Base-by-base conservation (phyloP, 2,888 invertebrate species). In the Peribatodes rhomboidaria region DNA sequence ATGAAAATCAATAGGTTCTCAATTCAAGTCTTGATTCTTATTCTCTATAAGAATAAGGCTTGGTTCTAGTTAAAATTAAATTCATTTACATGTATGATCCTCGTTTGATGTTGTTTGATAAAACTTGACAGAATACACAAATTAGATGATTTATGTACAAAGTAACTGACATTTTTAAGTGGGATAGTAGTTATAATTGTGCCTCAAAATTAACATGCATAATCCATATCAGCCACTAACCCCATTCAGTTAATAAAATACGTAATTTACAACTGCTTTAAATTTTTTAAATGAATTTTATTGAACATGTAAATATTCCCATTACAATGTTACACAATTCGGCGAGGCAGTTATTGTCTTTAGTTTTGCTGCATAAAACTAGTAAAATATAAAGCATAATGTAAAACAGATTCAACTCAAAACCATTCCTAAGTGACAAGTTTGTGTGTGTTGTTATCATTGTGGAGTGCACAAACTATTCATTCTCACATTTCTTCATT, bases 381-480 rank as follows among this genome's bases (percentile, higher is more conserved):
- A 57, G 55, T 66, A 61, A 53, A 44, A 37, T 18, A 22, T 41
- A 20, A 61, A 58, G 39, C 35, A 61, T 66, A 60, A 68, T 75
- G 68, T 70, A 64, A 68, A 76, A 68, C 66, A 73, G 59, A 69
- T 60, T 68, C 64, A 68, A 63, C 70, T 72, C 65, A 68, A 71
- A 59, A 81, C 72, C 84, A 86, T 87, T 86, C 82, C 85, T 80
- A 75, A 72, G 72, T 72, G 73, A 74, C 70, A 66, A 69, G 71
- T 75, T 73, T 71, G 65, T 79, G 67, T 70, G 73, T 73, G 27
- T n/a, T 27, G 70, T 71, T 69, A 72, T 75, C 70, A 77, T 77
- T 81, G 79, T 82, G 79, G 77, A 73, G 79, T 86, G 87, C 89
- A 89, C 88, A 89, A 89, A 83, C 73, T 74, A 31, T 55, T 58